These are phyloP conservation scores for Lamprologus lemairii DNA, from an alignment of 2,113 vertebrate genomes.

Conservation along the genomic window DNA sequence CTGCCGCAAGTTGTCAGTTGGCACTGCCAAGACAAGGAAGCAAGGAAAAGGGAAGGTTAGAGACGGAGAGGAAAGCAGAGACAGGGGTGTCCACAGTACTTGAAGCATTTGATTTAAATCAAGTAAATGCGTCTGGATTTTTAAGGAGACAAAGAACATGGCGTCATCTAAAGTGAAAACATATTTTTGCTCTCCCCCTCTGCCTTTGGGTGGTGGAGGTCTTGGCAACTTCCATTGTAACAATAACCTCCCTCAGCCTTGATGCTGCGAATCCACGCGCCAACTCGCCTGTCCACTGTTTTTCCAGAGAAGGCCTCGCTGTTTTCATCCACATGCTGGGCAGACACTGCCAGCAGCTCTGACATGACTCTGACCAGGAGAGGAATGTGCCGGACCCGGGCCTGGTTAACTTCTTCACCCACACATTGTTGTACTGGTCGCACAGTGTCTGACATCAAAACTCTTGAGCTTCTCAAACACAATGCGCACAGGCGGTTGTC, in stretches of 20 bases:
- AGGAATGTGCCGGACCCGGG: constrained; percentile 45
- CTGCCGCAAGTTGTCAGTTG: constrained; percentile 43
- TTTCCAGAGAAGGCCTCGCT: constrained; percentile 30
- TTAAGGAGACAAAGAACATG: constrained; percentile 47
- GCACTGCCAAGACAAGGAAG: constrained; percentile 24
- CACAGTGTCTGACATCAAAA: constrained; percentile 50
- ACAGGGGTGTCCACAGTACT: constrained; percentile 23
- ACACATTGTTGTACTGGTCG: constrained; percentile 46
- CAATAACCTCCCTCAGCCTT: constrained; percentile 43
- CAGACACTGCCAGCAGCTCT: constrained; percentile 19
- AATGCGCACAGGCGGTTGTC: constrained; percentile 49
- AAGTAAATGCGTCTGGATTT: constrained; percentile 37
- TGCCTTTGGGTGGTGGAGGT: constrained; percentile 37
- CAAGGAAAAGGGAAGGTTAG: neutral
- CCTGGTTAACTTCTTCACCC: constrained; percentile 59
- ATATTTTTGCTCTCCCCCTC: constrained; percentile 37
- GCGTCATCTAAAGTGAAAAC: constrained; percentile 61
- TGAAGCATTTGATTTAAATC: constrained; percentile 55
- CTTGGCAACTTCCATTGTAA: constrained; percentile 47
- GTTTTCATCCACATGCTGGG: constrained; percentile 40
- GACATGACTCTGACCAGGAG: constrained; percentile 23
- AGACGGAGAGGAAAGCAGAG: neutral
- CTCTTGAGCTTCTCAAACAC: constrained; percentile 51
- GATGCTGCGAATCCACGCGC: constrained; percentile 31
- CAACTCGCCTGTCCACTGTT: constrained; percentile 34